phyloP scores from a whole-genome alignment of 2,797 vertebrate genomes.

The Microctenopoma lineatum region DNA sequence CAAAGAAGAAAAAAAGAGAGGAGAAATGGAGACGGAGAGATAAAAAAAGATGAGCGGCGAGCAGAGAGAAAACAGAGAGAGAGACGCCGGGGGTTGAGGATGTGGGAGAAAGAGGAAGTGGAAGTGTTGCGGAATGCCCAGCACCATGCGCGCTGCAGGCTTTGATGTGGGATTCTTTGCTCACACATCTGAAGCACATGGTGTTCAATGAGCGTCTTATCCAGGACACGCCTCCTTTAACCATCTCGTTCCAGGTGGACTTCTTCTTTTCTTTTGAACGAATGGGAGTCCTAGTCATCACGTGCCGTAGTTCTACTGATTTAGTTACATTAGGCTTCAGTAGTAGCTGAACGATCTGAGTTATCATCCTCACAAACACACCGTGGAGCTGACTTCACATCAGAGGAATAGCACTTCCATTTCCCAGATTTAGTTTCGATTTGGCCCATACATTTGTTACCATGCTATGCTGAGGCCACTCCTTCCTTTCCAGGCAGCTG shows the following conservation, averaged over 20 bases:
- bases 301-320: no score
- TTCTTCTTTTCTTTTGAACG: no score
- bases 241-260: slow-evolving; percentile 5
- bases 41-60: slow-evolving; percentile 23
- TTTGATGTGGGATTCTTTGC: slow-evolving; percentile 54
- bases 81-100: background rate
- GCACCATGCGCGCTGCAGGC: slow-evolving; percentile 10
- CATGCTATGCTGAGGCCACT: background rate
- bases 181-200: slow-evolving; percentile 50
- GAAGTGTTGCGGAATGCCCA: slow-evolving; percentile 40
- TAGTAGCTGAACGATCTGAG: no score
- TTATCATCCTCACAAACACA: no score
- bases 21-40: slow-evolving; percentile 53
- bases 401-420: no score
- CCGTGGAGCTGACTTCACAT: no score
- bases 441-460: background rate
- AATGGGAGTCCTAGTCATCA: no score
- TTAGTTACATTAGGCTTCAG: no score
- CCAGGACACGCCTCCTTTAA: slow-evolving; percentile 51
- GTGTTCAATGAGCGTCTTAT: slow-evolving; percentile 55
- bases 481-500: background rate
- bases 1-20: slow-evolving; percentile 66
- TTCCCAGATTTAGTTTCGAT: no score
- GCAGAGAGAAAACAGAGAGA: background rate
- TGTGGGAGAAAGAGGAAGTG: slow-evolving; percentile 18